Conservation (phyloP, 2,797 vertebrate genomes). For the Enteromius radiatus region DNA sequence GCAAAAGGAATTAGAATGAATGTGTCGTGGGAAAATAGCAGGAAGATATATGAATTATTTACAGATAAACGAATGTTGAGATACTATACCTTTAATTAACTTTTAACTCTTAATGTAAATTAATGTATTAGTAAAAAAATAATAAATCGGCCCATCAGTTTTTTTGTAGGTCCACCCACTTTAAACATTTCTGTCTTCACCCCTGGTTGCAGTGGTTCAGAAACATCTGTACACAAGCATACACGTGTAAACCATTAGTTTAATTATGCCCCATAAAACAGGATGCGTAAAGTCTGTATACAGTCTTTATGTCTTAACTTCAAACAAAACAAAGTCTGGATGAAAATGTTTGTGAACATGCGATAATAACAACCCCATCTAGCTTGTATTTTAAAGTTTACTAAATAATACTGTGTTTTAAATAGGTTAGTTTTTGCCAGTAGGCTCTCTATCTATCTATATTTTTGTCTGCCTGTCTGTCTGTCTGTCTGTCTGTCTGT, state of each 20-base stretch:
- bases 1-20: too few species aligned
- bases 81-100: too few species aligned
- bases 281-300: not conserved
- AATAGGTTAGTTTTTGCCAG: too few species aligned
- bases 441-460: not conserved
- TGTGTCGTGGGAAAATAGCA: too few species aligned
- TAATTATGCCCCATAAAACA: not conserved
- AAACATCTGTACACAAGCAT: not conserved
- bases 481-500: not conserved
- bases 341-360: not conserved
- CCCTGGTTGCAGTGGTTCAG: not conserved
- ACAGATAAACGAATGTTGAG: too few species aligned
- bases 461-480: not conserved
- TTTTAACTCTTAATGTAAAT: too few species aligned
- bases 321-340: not conserved
- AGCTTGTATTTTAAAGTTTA: not conserved
- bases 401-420: not conserved
- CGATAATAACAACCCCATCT: not conserved
- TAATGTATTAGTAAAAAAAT: too few species aligned
- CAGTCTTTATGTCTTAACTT: not conserved
- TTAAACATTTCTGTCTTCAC: too few species aligned
- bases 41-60: too few species aligned
- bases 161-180: too few species aligned
- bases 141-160: too few species aligned
- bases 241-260: not conserved